Evolutionary conservation across 1,140 invertebrate species (phyloP).

Genomic region (Leptoteleia sp.): DNA sequence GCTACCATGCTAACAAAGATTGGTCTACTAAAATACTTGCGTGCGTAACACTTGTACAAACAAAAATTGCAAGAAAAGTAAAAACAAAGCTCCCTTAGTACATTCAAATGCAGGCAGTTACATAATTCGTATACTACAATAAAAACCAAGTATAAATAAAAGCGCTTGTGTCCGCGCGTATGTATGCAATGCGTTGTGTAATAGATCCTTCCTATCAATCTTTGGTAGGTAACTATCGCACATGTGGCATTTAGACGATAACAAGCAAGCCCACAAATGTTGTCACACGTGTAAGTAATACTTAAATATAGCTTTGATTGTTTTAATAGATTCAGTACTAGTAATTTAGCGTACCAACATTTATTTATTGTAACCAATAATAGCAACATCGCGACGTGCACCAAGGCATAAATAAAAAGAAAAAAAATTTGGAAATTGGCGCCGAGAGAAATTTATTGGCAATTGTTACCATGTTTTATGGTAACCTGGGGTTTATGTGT

Average conservation of each 20-base stretch:
- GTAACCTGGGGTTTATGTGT: no score
- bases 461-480: no score
- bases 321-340: slow-evolving; percentile 23
- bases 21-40: no score
- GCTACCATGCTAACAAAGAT: no score
- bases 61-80: slow-evolving; percentile 9
- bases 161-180: slow-evolving; percentile 30
- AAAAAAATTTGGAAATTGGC: no score
- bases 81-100: slow-evolving; percentile 32
- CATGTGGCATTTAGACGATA: slow-evolving; percentile 66
- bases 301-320: slow-evolving; percentile 57
- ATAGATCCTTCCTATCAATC: slow-evolving; percentile 73
- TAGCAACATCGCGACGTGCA: no score
- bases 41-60: no score
- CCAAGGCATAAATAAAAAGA: no score
- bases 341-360: neutral
- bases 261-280: slow-evolving; percentile 60
- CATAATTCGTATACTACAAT: slow-evolving; percentile 35
- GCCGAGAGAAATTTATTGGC: no score
- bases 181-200: slow-evolving; percentile 63
- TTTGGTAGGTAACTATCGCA: slow-evolving; percentile 69
- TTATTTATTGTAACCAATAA: neutral
- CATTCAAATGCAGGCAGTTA: slow-evolving; percentile 21
- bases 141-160: slow-evolving; percentile 58
- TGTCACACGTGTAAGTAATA: slow-evolving; percentile 64